phyloP scores from a whole-genome alignment of 2,888 invertebrate genomes.

The Synanthedon vespiformis region DNA sequence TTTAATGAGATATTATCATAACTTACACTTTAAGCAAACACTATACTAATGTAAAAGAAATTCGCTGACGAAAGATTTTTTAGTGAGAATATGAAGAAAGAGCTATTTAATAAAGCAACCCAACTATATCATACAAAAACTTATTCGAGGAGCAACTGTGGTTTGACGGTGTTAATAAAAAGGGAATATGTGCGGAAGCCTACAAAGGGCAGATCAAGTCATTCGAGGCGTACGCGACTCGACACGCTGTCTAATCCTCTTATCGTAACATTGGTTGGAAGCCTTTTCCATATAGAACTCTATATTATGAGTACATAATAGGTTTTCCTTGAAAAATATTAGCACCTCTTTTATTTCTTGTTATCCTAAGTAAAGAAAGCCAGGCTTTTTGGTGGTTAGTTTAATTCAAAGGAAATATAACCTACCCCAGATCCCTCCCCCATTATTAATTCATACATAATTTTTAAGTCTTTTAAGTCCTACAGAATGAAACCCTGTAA shows the following conservation, averaged over 20 bases:
- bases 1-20: no score
- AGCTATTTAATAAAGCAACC: neutral
- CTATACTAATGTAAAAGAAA: no score
- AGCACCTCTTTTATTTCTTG: neutral
- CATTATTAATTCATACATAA: no score
- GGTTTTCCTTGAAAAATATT: neutral
- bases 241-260: conserved; percentile 44
- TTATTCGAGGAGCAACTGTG: neutral
- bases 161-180: conserved; percentile 1
- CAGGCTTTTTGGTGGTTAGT: no score
- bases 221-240: conserved; percentile 20
- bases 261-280: conserved; percentile 44
- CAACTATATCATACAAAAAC: neutral
- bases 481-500: no score
- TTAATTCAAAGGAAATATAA: no score
- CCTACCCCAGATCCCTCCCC: no score
- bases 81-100: no score
- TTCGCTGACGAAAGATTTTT: no score
- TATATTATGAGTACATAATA: neutral
- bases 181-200: conserved; percentile 1
- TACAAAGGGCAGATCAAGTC: conserved; percentile 8
- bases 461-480: no score
- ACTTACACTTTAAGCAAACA: no score
- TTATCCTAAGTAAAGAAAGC: no score
- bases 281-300: conserved; percentile 24